phyloP scores from a whole-genome alignment of 2,888 invertebrate species.

The Erpobdella octoculata region DNA sequence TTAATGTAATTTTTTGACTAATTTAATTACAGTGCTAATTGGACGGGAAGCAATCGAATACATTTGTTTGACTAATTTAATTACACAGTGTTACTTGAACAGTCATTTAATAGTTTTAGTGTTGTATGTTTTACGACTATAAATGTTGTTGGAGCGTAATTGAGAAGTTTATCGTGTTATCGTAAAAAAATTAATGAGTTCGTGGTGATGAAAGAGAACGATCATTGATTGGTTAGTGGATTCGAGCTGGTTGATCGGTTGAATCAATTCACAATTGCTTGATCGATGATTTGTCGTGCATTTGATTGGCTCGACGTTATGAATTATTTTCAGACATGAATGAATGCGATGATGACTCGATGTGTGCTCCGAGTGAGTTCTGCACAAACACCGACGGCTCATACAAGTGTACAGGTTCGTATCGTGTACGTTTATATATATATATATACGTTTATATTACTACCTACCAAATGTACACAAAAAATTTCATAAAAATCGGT shows the following conservation, averaged over 20 bases:
- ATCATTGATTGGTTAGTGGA: constrained; percentile 7
- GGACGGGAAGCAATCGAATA: neutral
- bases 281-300: neutral
- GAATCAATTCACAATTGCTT: constrained; percentile 4
- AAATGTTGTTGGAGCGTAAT: too few species aligned
- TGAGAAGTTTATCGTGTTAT: too few species aligned
- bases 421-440: neutral
- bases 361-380: constrained; percentile 34
- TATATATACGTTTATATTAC: too few species aligned
- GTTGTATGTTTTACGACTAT: too few species aligned
- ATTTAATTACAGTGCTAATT: neutral
- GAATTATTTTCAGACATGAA: constrained; percentile 33
- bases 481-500: too few species aligned
- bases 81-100: neutral
- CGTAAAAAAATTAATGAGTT: constrained; percentile 11
- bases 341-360: constrained; percentile 34
- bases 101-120: too few species aligned
- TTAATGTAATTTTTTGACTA: neutral
- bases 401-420: constrained; percentile 33
- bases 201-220: constrained; percentile 2
- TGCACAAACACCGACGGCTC: constrained; percentile 36
- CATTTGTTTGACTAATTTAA: neutral
- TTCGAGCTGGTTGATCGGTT: constrained; percentile 1
- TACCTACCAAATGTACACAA: too few species aligned
- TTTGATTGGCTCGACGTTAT: constrained; percentile 1